Evolutionary conservation across 2,888 invertebrate species (phyloP).

Genomic region (Timandra comae): DNA sequence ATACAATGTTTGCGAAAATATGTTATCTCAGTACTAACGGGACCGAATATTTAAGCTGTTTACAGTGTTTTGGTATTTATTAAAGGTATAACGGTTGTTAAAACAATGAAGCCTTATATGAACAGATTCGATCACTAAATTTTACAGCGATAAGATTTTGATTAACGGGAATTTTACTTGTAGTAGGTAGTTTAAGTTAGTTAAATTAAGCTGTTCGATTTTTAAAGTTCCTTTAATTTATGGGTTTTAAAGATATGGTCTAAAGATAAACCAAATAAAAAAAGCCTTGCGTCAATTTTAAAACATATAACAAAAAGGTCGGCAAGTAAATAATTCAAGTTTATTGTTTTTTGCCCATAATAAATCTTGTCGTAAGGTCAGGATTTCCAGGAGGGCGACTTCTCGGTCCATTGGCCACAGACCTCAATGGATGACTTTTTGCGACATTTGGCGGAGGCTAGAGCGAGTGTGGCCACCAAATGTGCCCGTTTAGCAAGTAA

Average conservation of each 20-base stretch:
- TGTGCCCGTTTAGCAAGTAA: slow-evolving; percentile 55
- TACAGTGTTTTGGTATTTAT: slow-evolving; percentile 3
- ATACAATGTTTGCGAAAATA: slow-evolving; percentile 42
- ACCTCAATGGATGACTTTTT: slow-evolving; percentile 55
- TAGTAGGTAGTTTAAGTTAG: too few species aligned
- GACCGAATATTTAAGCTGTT: not conserved
- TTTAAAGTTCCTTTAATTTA: too few species aligned
- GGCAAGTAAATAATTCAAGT: too few species aligned
- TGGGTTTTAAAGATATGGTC: too few species aligned
- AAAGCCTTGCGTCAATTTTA: too few species aligned
- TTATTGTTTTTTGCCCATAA: slow-evolving; percentile 10
- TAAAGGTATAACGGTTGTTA: not conserved
- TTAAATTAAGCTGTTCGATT: too few species aligned
- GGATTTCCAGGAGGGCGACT: slow-evolving; percentile 32
- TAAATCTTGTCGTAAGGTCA: slow-evolving; percentile 35
- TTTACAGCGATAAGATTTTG: too few species aligned
- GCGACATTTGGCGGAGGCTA: slow-evolving; percentile 48
- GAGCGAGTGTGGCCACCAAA: slow-evolving; percentile 59
- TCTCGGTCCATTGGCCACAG: slow-evolving; percentile 35
- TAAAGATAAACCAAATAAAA: too few species aligned
- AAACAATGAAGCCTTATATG: too few species aligned
- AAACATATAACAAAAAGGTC: too few species aligned
- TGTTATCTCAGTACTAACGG: slow-evolving; percentile 13
- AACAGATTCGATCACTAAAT: too few species aligned
- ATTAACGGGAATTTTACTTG: too few species aligned